These are phyloP conservation scores for Danionella cerebrum DNA, from an alignment of 2,113 vertebrate species.

Conservation along the genomic window DNA sequence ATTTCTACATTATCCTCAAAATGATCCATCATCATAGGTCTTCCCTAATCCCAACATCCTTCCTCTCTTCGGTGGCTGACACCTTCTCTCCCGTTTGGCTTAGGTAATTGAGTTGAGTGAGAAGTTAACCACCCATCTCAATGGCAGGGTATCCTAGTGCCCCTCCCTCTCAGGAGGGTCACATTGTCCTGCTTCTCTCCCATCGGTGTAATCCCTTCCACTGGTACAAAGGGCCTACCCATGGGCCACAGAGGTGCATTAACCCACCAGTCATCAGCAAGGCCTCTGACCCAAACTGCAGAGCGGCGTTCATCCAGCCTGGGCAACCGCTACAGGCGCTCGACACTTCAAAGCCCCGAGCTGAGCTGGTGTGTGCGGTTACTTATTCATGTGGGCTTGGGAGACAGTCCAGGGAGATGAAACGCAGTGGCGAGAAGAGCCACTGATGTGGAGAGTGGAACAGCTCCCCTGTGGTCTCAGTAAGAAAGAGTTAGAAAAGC, in stretches of 20 bases:
- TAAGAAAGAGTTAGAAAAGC: constrained; percentile 17
- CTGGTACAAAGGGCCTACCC: constrained; percentile 63
- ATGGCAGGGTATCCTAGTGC: constrained; percentile 54
- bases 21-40: neutral
- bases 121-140: constrained; percentile 68
- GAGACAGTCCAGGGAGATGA: constrained; percentile 30
- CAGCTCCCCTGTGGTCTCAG: constrained; percentile 33
- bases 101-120: constrained; percentile 74
- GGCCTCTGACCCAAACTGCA: constrained; percentile 23
- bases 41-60: neutral
- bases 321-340: constrained; percentile 1
- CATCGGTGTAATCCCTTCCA: constrained; percentile 70
- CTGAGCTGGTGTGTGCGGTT: constrained; percentile 3
- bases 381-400: constrained; percentile 38
- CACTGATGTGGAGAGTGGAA: constrained; percentile 30
- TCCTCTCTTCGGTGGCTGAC: neutral
- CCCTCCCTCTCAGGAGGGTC: constrained; percentile 61
- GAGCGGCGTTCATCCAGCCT: constrained; percentile 37
- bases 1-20: neutral
- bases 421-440: constrained; percentile 22
- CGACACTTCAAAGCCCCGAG: constrained; percentile 28
- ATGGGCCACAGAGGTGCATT: constrained; percentile 60
- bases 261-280: constrained; percentile 58
- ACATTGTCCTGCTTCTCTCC: constrained; percentile 69
- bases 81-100: constrained; percentile 18